Conservation (phyloP, 2,113 vertebrate genomes). For the Sisor rabdophorus region DNA sequence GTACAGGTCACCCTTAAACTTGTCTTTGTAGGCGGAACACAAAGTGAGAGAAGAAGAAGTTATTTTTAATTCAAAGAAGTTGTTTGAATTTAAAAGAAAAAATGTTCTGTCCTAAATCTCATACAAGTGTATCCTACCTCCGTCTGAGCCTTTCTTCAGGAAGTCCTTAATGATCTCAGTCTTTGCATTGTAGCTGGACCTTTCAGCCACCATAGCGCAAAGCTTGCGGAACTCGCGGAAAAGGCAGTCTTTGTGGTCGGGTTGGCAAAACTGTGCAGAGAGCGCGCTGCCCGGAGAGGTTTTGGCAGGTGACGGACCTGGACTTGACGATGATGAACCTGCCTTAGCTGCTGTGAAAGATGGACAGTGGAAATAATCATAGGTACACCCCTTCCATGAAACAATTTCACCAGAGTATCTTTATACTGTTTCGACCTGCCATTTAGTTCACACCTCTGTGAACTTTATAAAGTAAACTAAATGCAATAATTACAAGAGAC, state of each 20-base stretch:
- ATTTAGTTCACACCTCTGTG: too few species aligned
- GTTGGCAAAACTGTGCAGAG: slow-evolving; percentile 77
- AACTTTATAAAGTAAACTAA: too few species aligned
- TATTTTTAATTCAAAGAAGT: too few species aligned
- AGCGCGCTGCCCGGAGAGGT: slow-evolving; percentile 63
- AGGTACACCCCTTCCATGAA: too few species aligned
- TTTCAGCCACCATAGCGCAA: slow-evolving; percentile 87
- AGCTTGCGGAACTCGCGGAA: slow-evolving; percentile 91
- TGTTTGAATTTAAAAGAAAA: too few species aligned
- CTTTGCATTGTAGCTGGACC: slow-evolving; percentile 89
- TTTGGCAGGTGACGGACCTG: slow-evolving; percentile 57
- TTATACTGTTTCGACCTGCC: too few species aligned
- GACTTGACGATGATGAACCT: slow-evolving; percentile 60
- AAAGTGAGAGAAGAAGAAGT: not conserved
- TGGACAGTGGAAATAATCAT: not conserved
- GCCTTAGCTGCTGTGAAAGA: slow-evolving; percentile 65
- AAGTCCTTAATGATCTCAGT: slow-evolving; percentile 95
- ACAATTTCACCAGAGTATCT: too few species aligned
- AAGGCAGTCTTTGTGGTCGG: slow-evolving; percentile 88
- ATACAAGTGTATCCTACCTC: slow-evolving; percentile 69
- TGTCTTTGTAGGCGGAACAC: slow-evolving; percentile 70
- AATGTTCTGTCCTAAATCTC: not conserved
- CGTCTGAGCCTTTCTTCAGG: slow-evolving; percentile 81
- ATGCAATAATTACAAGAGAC: too few species aligned
- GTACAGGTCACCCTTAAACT: slow-evolving; percentile 89